A percentile compares a stretch with the other conserved stretches of the same genome.
Conservation (phyloP, 2,797 vertebrate genomes). For the Labroides dimidiatus region DNA sequence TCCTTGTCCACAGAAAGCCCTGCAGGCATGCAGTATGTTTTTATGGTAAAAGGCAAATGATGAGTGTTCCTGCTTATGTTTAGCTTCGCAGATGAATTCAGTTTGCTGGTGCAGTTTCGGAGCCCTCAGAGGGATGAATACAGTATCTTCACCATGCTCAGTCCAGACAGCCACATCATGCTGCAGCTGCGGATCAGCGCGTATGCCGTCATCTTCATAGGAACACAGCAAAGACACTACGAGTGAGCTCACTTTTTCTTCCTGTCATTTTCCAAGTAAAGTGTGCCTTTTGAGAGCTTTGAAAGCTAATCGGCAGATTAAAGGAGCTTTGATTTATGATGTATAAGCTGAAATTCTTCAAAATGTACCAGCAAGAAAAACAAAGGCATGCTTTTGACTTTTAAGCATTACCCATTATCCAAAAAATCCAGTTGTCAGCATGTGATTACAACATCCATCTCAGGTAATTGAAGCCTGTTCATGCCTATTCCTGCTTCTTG, state of each 20-base stretch:
- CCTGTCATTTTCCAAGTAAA: neutral
- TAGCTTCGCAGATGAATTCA: slow-evolving; percentile 90
- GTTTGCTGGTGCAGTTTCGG: slow-evolving; percentile 86
- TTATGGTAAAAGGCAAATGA: neutral
- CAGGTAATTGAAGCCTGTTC: slow-evolving; percentile 20
- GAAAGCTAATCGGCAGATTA: slow-evolving; percentile 1
- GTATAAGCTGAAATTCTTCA: slow-evolving; percentile 5
- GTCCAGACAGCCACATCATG: slow-evolving; percentile 78
- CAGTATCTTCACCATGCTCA: slow-evolving; percentile 87
- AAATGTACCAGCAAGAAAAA: neutral
- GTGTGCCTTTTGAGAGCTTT: neutral
- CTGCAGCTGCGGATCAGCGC: slow-evolving; percentile 88
- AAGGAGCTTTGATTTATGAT: neutral
- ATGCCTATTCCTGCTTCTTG: slow-evolving; percentile 22
- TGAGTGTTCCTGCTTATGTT: slow-evolving; percentile 22
- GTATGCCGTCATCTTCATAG: slow-evolving; percentile 83
- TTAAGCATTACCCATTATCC: slow-evolving; percentile 10
- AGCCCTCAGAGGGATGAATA: slow-evolving; percentile 84
- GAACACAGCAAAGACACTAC: slow-evolving; percentile 88
- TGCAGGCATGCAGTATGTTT: neutral
- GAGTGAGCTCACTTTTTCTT: slow-evolving; percentile 84
- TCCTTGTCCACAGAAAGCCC: too few relatives aligned
- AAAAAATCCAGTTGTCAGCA: slow-evolving; percentile 20
- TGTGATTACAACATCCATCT: slow-evolving; percentile 26
- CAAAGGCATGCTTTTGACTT: slow-evolving; percentile 8